Base-by-base conservation (phyloP, 2,113 vertebrate genomes). In the Polypterus senegalus region DNA sequence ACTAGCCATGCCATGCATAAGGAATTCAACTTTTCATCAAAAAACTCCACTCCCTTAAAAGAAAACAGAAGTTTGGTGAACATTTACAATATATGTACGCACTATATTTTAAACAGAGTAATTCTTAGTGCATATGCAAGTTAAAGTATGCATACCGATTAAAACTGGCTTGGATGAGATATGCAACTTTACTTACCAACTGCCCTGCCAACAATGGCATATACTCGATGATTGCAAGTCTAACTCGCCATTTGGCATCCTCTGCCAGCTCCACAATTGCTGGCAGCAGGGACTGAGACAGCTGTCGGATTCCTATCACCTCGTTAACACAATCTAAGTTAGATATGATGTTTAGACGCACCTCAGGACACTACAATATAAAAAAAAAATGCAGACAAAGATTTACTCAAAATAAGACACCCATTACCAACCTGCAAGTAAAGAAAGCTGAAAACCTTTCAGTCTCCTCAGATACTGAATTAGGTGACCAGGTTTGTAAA, bases 1-100 rank as follows among this genome's bases (percentile, higher is more conserved):
- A 93, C 89, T n/a, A 94, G 88, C 92, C 92, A 94, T 64, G 92
- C 90, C 91, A 94, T 94, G 65, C 92, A 94, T 58, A 94, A 82
- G 49, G 91, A 90, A 81, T 94, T 93, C 67, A 94, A 82, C 77
- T 94, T 94, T 73, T 94, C 92, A 60, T 93, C 90, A 70, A 94
- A 94, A 76, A 94, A 94, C 71, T 94, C 91, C 76, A 94, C 89
- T 70, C 91, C 92, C 92, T 94, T 51, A 51, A 9, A 51, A 51
- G 2, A 6, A 7, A 7, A 7, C 49, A 51, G 49, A 9, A 7
- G 6, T 7, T 7, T 6, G 49, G 6, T 51, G 6, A 51, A 6
- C 6, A 51, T 9, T 51, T 6, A 9, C 46, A 58, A 5, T 58
- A 10, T 58, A 4, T 55, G 27, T 9, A 43, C 27, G 11, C 7